Evolutionary conservation across 1,140 invertebrate species (phyloP), one percentile per base, ranked within the genome.

Genomic region (Drosophila sucinea): DNA sequence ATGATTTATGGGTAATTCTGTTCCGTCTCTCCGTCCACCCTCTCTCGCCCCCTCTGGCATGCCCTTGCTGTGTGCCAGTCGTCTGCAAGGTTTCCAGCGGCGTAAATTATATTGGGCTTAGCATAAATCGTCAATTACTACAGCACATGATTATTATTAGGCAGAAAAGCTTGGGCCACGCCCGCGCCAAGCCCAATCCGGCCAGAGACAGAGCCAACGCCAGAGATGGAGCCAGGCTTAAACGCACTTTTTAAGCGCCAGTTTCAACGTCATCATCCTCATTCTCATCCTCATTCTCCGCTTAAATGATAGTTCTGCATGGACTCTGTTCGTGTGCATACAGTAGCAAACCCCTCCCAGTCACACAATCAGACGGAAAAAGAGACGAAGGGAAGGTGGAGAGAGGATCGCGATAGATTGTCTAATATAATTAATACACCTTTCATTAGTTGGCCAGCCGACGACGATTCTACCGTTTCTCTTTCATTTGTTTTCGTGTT

Each of bases 121-220:
- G 83, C 82, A 86, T 86, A 86, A 86, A 86, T 86, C 82, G 82
- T 79, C 82, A 86, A 86, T 86, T 86, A 86, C 82, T 86, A 86
- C 82, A 86, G 83, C 82, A 86, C 82, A 86, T 86, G 83, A 87
- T 86, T 86, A 86, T 86, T 86, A 86, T 86, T 86, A 86, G 82
- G 83, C 79, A 86, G 81, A 73, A 71, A 62, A 70, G 41, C 25
- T 73, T 33, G 62, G 40, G 75, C 71, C 82, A 85, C 82, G 82
- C 82, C 82, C 83, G 79, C 66, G 83, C 79, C 82, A 85, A 85
- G 82, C 82, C 82, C 82, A 85, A 87, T 85, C 79, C 82, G 82
- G 79, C 68, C 83, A 67, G 55, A 72, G 82, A 70, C 44, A 51
- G 44, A 44, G 17, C 74, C 78, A 77, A 5, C 4, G 54, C 55